Percentiles rank a stretch among this genome's conserved stretches.
Conservation (phyloP, 1,140 invertebrate genomes). For the Cotesia chilonis region DNA sequence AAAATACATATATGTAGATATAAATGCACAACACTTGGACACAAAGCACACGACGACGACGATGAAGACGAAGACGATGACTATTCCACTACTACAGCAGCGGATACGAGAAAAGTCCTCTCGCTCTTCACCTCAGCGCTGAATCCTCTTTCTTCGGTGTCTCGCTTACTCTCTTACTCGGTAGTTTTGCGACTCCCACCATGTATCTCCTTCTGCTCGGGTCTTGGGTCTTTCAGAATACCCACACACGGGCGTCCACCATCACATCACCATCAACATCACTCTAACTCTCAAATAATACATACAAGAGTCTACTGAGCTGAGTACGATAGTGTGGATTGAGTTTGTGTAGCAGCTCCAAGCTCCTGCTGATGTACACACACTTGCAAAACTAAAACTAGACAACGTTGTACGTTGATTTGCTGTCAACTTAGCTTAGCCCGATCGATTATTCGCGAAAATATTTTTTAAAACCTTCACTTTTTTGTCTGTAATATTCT, state of each 20-base stretch:
- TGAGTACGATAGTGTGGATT: neutral
- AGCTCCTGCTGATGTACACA: constrained; percentile 1
- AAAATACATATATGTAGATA: neutral
- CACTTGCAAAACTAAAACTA: constrained; percentile 1
- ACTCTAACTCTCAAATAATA: no score
- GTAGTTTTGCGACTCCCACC: constrained; percentile 32
- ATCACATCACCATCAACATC: neutral
- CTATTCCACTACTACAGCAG: neutral
- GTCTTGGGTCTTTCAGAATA: constrained; percentile 24
- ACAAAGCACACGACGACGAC: neutral
- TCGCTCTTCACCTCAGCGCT: neutral
- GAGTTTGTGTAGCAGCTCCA: no score
- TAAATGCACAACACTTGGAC: no score
- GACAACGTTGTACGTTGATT: constrained; percentile 1
- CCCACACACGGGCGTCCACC: constrained; percentile 17
- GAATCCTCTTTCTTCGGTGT: constrained; percentile 12
- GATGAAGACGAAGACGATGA: no score
- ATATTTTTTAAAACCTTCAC: no score
- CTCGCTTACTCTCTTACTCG: neutral
- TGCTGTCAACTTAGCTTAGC: constrained; percentile 9
- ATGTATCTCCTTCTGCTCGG: neutral
- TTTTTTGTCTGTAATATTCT: no score
- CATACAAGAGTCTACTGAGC: no score
- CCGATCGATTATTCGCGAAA: constrained; percentile 11
- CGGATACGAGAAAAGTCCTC: neutral